A percentile compares a stretch with the other conserved stretches of the same genome.
Conservation (phyloP, 2,797 vertebrate species). For the Apodemus agrarius region DNA sequence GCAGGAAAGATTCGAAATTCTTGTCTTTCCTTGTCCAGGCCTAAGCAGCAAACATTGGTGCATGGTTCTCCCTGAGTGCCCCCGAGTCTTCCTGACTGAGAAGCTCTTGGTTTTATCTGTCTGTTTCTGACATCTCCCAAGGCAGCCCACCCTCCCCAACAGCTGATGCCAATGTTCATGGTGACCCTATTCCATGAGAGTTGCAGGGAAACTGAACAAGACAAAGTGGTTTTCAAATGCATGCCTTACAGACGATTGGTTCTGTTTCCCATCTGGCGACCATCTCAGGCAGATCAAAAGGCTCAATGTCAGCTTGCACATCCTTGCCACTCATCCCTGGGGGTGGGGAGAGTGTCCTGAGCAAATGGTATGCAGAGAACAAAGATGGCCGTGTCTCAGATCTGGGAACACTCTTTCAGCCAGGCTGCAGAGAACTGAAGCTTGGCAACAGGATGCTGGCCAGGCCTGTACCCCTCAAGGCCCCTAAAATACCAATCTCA, state of each 20-base stretch:
- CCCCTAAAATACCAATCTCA: neutral
- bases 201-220: slow-evolving; percentile 63
- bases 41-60: neutral
- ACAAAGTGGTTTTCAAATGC: slow-evolving; percentile 9
- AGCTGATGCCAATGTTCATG: neutral
- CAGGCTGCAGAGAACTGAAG: accelerated
- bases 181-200: slow-evolving; percentile 26
- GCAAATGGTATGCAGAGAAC: accelerated
- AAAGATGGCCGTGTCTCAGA: accelerated
- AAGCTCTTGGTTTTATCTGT: neutral
- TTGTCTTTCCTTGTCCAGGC: neutral
- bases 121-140: neutral
- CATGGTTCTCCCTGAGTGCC: neutral
- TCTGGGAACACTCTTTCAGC: accelerated
- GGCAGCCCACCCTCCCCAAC: neutral
- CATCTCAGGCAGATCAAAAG: slow-evolving; percentile 70
- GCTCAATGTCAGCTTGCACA: accelerated
- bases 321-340: neutral
- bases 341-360: neutral
- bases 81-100: neutral
- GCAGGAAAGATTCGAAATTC: neutral
- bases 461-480: accelerated
- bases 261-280: slow-evolving; percentile 70
- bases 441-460: accelerated
- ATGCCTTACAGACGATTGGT: neutral